Evolutionary conservation across 2,888 invertebrate genomes (phyloP).

Genomic region (Agrochola litura): DNA sequence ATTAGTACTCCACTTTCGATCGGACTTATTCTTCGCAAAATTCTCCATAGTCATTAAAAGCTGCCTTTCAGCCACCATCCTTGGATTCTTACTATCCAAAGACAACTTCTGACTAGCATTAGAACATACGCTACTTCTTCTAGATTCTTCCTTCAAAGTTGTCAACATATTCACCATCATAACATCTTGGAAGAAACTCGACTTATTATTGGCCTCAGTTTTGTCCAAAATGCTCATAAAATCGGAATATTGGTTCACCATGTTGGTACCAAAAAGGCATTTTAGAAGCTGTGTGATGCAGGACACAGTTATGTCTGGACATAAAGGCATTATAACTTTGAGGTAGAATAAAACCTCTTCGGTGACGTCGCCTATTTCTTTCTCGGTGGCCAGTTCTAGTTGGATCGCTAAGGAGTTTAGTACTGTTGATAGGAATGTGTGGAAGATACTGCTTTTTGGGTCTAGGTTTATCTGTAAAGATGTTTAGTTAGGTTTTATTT

Average conservation of each 20-base stretch:
- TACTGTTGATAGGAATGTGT: constrained; percentile 91
- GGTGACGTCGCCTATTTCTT: constrained; percentile 93
- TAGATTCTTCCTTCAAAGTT: constrained; percentile 70
- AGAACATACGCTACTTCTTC: constrained; percentile 79
- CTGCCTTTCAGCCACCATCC: constrained; percentile 81
- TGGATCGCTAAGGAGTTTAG: constrained; percentile 93
- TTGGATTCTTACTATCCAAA: constrained; percentile 79
- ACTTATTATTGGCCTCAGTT: constrained; percentile 42
- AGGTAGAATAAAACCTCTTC: constrained; percentile 95
- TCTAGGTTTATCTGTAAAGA: constrained; percentile 93
- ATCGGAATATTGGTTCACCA: constrained; percentile 87
- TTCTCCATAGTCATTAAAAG: constrained; percentile 85
- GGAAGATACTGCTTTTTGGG: constrained; percentile 93
- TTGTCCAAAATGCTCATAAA: constrained; percentile 81
- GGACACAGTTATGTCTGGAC: constrained; percentile 92
- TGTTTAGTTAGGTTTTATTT: neutral
- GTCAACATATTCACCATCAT: constrained; percentile 77
- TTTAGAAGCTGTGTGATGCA: constrained; percentile 95
- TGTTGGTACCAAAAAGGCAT: constrained; percentile 94
- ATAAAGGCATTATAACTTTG: constrained; percentile 92
- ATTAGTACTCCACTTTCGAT: constrained; percentile 88
- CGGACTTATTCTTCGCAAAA: constrained; percentile 85
- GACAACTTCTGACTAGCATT: constrained; percentile 81
- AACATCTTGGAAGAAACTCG: constrained; percentile 80
- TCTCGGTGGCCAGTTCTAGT: constrained; percentile 92